Conservation (phyloP, 2,113 vertebrate genomes). For the Ellobius talpinus region DNA sequence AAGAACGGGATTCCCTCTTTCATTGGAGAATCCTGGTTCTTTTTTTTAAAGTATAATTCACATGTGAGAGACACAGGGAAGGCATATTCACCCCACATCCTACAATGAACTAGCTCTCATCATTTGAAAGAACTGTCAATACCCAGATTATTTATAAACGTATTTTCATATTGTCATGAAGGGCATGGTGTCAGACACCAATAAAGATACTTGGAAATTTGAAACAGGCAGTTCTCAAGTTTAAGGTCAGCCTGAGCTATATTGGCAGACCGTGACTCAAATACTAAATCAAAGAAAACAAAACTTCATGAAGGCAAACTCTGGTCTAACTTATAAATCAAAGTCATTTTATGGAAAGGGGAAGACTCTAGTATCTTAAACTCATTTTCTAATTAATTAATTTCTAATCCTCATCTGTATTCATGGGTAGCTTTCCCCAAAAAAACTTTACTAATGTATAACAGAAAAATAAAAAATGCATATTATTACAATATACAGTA, state of each 20-base stretch:
- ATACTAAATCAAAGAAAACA: background rate
- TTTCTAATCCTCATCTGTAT: background rate
- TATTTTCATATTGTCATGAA: background rate
- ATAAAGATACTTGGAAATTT: background rate
- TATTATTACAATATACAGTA: background rate
- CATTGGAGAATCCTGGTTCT: background rate
- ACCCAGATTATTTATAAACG: background rate
- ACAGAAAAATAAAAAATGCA: background rate
- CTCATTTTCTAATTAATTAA: background rate
- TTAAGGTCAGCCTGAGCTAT: background rate
- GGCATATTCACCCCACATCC: background rate
- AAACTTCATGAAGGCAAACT: background rate
- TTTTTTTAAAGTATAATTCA: background rate
- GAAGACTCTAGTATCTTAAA: background rate
- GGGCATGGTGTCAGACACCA: background rate
- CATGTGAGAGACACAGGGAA: background rate
- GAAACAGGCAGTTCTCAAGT: background rate
- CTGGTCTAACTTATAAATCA: background rate
- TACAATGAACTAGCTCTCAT: background rate
- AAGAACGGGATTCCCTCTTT: background rate
- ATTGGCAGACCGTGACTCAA: background rate
- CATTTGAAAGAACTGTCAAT: background rate
- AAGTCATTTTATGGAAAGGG: background rate
- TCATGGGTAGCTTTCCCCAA: background rate
- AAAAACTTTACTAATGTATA: background rate